Evolutionary conservation across 1,140 invertebrate species (phyloP).

Genomic region (Drosophila ambigua): DNA sequence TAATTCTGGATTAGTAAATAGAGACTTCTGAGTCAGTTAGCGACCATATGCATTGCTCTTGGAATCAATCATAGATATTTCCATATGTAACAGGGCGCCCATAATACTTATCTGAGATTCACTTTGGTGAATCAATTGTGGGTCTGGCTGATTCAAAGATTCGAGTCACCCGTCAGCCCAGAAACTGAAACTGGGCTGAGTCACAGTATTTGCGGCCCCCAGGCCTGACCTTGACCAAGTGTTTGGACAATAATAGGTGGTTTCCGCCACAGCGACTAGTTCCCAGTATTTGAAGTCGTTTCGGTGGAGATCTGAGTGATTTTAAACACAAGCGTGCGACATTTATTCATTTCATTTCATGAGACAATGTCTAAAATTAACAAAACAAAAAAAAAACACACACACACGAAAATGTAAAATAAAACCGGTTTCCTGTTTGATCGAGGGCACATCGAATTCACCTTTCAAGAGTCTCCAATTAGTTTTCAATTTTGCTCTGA

Average conservation of each 20-base stretch:
- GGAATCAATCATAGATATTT: too few relatives aligned
- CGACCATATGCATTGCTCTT: too few relatives aligned
- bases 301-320: constrained; percentile 22
- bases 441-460: constrained; percentile 20
- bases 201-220: constrained; percentile 21
- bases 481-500: constrained; percentile 42
- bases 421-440: constrained; percentile 52
- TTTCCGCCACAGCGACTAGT: constrained; percentile 39
- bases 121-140: constrained; percentile 34
- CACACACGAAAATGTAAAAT: constrained; percentile 18
- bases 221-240: constrained; percentile 63
- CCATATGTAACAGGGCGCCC: too few relatives aligned
- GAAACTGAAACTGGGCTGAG: constrained; percentile 11
- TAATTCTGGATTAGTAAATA: too few relatives aligned
- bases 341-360: constrained; percentile 45
- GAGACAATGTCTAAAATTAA: constrained; percentile 74
- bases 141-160: constrained; percentile 20
- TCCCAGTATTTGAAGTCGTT: constrained; percentile 31
- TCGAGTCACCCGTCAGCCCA: neutral
- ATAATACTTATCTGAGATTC: too few relatives aligned
- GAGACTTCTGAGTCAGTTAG: too few relatives aligned
- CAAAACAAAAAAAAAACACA: constrained; percentile 4
- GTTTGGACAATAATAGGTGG: constrained; percentile 31
- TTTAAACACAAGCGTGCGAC: constrained; percentile 34
- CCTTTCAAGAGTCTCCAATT: constrained; percentile 53